Evolutionary conservation across 2,888 invertebrate species (phyloP).

Genomic region (Clivina fossor): DNA sequence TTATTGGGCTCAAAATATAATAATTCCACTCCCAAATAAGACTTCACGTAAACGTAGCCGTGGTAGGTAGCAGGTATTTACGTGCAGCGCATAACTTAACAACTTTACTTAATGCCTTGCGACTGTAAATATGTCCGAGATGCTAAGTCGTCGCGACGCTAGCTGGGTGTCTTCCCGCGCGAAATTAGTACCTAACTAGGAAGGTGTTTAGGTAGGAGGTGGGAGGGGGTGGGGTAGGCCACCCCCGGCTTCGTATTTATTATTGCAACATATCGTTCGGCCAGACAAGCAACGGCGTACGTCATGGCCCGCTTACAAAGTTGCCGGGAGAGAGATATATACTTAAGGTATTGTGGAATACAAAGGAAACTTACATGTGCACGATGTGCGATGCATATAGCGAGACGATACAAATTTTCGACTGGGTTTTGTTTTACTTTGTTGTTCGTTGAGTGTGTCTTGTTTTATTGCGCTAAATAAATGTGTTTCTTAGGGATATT

Average conservation of each 20-base stretch:
- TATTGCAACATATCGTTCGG: slow-evolving; percentile 17
- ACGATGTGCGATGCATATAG: no score
- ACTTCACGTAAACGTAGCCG: slow-evolving; percentile 7
- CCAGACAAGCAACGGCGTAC: slow-evolving; percentile 12
- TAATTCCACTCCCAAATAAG: slow-evolving; percentile 21
- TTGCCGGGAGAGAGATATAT: no score
- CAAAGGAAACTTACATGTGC: no score
- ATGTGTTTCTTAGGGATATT: no score
- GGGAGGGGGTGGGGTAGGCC: neutral
- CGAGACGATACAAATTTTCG: no score
- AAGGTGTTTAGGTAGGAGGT: slow-evolving; percentile 12
- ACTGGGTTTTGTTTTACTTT: no score
- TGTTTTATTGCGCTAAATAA: no score
- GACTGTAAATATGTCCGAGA: slow-evolving; percentile 52
- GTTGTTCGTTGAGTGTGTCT: no score
- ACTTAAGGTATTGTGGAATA: no score
- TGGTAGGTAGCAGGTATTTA: slow-evolving; percentile 47
- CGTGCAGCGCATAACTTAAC: slow-evolving; percentile 55
- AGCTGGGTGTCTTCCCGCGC: slow-evolving; percentile 18
- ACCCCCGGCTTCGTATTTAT: slow-evolving; percentile 9
- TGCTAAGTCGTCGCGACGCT: slow-evolving; percentile 25
- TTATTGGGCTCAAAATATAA: slow-evolving; percentile 13
- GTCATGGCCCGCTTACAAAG: slow-evolving; percentile 10
- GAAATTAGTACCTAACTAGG: slow-evolving; percentile 26
- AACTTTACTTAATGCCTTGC: slow-evolving; percentile 53